These are phyloP conservation scores for Melanotaenia duboulayi DNA, from an alignment of 2,113 vertebrate species.

Conservation along the genomic window DNA sequence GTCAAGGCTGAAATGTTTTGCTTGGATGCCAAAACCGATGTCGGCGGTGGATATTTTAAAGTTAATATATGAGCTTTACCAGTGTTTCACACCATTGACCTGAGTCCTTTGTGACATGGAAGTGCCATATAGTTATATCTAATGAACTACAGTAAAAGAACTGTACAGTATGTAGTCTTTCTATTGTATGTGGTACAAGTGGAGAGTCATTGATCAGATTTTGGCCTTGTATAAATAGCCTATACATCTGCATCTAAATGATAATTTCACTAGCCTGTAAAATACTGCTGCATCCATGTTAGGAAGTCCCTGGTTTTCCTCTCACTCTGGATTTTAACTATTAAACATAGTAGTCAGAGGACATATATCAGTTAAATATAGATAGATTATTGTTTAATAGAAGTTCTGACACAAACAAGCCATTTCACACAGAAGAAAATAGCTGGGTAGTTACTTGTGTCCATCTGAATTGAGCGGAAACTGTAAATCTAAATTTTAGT, in stretches of 20 bases:
- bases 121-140: slow-evolving; percentile 21
- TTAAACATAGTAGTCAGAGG: too few species aligned
- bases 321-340: too few species aligned
- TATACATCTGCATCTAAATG: not conserved
- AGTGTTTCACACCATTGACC: slow-evolving; percentile 26
- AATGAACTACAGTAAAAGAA: slow-evolving; percentile 17
- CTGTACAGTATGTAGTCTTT: not conserved
- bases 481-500: slow-evolving; percentile 16
- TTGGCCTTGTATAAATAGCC: not conserved
- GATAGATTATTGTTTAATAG: not conserved
- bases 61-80: slow-evolving; percentile 27
- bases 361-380: not conserved
- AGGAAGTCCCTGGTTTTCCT: too few species aligned
- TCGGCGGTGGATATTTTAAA: slow-evolving; percentile 23
- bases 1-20: slow-evolving; percentile 31
- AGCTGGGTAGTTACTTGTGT: slow-evolving; percentile 16
- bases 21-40: slow-evolving; percentile 47
- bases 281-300: too few species aligned
- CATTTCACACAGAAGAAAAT: slow-evolving; percentile 13
- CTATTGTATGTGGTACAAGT: not conserved
- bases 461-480: slow-evolving; percentile 30
- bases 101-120: slow-evolving; percentile 24
- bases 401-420: slow-evolving; percentile 2
- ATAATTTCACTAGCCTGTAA: too few species aligned
- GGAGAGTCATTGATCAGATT: not conserved